Base-by-base conservation (phyloP, 2,797 vertebrate species). In the Scleropages formosus region DNA sequence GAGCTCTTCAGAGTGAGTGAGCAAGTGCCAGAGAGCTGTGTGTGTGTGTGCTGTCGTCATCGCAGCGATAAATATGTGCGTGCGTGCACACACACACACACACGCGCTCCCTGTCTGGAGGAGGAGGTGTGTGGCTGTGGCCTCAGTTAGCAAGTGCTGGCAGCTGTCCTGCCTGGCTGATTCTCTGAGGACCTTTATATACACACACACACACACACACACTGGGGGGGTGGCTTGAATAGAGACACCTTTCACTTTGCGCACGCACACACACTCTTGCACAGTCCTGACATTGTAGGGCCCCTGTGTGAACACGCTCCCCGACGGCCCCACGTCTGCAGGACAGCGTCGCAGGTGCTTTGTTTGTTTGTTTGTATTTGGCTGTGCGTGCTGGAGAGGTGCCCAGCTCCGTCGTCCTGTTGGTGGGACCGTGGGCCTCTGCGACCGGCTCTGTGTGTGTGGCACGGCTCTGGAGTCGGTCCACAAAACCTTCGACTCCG, bases 131-230 rank as follows among this genome's bases (percentile, higher is more conserved):
- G 31, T 8, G 27, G 31, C 0, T 18, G 46, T 31, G 24, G 59
- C 68, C 49, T 44, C 60, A 59, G 75, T 63, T 69, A 26, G 75
- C 51, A 65, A 62, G 26, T 58, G 16, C 24, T 69, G 59, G 68
- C 58, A 62, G 24, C 58, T 10, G 46, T 18, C 24, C 8, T 13
- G 8, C 31, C 27, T n/a, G n/a, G n/a, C n/a, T n/a, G n/a, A n/a
- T n/a, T n/a, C n/a, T n/a, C n/a, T 8, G 58, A 27, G 49, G 67
- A 71, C 22, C 24, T 24, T 11, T 46, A 51, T 47, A 27, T 60
- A 46, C 58, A 13, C 59, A 51, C 53, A 76, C 62, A 61, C 59
- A 61, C 24, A 16, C 15, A 73, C 0, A n/a, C n/a, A n/a, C n/a
- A n/a, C n/a, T n/a, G 16, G 20, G 27, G 27, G 51, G 11, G n/a